These are phyloP conservation scores for Sternarchorhynchus goeldii DNA, from an alignment of 2,797 vertebrate species.

Conservation along the genomic window DNA sequence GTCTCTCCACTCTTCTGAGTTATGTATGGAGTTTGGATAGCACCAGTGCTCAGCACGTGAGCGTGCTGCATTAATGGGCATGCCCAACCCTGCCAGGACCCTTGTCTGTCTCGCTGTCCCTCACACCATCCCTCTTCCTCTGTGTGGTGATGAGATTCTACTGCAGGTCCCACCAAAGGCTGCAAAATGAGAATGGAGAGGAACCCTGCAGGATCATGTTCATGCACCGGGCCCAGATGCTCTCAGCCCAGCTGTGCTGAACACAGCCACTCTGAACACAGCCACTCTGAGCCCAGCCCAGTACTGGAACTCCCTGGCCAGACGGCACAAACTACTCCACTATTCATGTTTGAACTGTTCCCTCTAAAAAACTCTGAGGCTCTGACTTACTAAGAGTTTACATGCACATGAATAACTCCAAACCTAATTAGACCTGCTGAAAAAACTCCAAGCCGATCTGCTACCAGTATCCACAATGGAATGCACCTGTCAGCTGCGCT, in stretches of 20 bases:
- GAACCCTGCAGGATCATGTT: slow-evolving; percentile 66
- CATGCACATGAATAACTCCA: no score
- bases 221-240: slow-evolving; percentile 38
- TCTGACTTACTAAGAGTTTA: no score
- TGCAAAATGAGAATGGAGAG: slow-evolving; percentile 85
- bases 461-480: no score
- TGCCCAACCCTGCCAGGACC: slow-evolving; percentile 63
- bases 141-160: slow-evolving; percentile 62
- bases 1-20: slow-evolving; percentile 67
- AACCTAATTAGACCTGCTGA: no score
- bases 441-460: no score
- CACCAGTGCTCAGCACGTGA: slow-evolving; percentile 73
- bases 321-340: no score
- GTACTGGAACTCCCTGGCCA: no score
- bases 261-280: slow-evolving; percentile 25
- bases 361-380: no score
- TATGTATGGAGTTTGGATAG: slow-evolving; percentile 77
- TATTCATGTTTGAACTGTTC: no score
- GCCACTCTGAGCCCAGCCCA: not conserved
- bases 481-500: no score
- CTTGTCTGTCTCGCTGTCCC: slow-evolving; percentile 61
- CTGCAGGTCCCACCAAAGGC: slow-evolving; percentile 78
- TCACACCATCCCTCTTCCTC: slow-evolving; percentile 64
- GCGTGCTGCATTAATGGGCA: slow-evolving; percentile 57
- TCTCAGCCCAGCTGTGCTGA: not conserved